phyloP scores from a whole-genome alignment of 2,888 invertebrate genomes.

The Diogma glabrata region DNA sequence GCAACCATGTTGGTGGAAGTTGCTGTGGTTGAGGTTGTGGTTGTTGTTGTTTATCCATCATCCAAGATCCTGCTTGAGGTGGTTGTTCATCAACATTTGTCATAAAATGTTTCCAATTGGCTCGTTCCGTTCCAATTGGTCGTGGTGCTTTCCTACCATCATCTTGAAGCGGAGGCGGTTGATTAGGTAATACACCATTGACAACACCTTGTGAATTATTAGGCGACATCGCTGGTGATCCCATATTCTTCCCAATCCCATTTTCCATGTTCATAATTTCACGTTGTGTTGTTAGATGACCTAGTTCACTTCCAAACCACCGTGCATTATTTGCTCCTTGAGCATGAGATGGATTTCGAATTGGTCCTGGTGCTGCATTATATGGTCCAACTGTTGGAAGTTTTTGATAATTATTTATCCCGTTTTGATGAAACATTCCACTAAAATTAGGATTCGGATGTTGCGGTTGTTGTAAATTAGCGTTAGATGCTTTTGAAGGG shows the following conservation, averaged over 20 bases:
- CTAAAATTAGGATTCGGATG: constrained; percentile 20
- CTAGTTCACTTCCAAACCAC: constrained; percentile 20
- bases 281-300: constrained; percentile 26
- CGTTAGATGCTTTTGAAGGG: constrained; percentile 2
- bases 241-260: constrained; percentile 25
- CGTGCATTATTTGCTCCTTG: constrained; percentile 26
- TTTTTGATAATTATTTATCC: constrained; percentile 22
- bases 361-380: constrained; percentile 24
- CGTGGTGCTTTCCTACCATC: constrained; percentile 43
- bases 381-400: constrained; percentile 16
- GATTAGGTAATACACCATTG: constrained; percentile 15
- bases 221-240: constrained; percentile 36
- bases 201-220: constrained; percentile 25
- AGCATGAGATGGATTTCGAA: constrained; percentile 30
- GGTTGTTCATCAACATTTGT: background rate
- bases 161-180: constrained; percentile 25
- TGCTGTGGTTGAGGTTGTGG: constrained; percentile 14
- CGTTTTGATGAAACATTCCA: constrained; percentile 24
- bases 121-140: constrained; percentile 75
- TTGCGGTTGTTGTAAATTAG: constrained; percentile 16
- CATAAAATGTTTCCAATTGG: constrained; percentile 23
- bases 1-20: constrained; percentile 24
- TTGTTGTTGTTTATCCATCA: constrained; percentile 24
- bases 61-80: constrained; percentile 23
- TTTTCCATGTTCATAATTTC: constrained; percentile 34